A percentile compares a stretch with the other conserved stretches of the same genome.
These are phyloP conservation scores for Cryptocheilus praepositus DNA, from an alignment of 2,888 invertebrate genomes.

Conservation along the genomic window DNA sequence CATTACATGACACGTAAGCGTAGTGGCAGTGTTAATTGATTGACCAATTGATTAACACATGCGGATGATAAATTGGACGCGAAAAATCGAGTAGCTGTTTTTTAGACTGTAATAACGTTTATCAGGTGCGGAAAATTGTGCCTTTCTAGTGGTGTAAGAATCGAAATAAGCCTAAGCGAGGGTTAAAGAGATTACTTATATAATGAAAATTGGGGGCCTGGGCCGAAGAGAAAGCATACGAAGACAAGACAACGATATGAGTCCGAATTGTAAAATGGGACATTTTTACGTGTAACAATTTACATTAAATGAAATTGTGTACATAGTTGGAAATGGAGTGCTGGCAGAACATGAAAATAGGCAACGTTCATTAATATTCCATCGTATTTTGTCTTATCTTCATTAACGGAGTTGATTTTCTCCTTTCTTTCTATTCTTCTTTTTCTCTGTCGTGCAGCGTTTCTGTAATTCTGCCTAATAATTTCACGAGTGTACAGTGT, in stretches of 20 bases:
- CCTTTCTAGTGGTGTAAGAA: slow-evolving; percentile 74
- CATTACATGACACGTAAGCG: slow-evolving; percentile 35
- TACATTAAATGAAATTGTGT: too few relatives aligned
- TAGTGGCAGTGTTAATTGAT: slow-evolving; percentile 9
- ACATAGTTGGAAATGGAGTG: too few relatives aligned
- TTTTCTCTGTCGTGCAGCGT: too few relatives aligned
- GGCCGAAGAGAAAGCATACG: slow-evolving; percentile 52
- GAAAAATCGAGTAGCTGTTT: slow-evolving; percentile 51
- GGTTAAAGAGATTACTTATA: slow-evolving; percentile 54
- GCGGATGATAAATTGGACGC: too few relatives aligned
- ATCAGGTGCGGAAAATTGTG: slow-evolving; percentile 73
- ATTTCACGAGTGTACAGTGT: too few relatives aligned
- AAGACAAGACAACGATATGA: neutral
- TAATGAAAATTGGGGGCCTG: slow-evolving; percentile 45
- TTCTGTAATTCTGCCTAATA: too few relatives aligned
- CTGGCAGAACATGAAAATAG: slow-evolving; percentile 13
- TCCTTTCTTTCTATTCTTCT: too few relatives aligned
- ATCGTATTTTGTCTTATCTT: too few relatives aligned
- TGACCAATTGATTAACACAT: slow-evolving; percentile 6
- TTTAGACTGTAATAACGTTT: slow-evolving; percentile 63
- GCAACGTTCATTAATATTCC: neutral
- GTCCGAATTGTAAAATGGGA: too few relatives aligned
- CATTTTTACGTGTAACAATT: too few relatives aligned
- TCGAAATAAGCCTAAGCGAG: slow-evolving; percentile 70
- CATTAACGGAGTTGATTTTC: too few relatives aligned